Base-by-base conservation (phyloP, 2,888 invertebrate species). In the Oligia latruncula region DNA sequence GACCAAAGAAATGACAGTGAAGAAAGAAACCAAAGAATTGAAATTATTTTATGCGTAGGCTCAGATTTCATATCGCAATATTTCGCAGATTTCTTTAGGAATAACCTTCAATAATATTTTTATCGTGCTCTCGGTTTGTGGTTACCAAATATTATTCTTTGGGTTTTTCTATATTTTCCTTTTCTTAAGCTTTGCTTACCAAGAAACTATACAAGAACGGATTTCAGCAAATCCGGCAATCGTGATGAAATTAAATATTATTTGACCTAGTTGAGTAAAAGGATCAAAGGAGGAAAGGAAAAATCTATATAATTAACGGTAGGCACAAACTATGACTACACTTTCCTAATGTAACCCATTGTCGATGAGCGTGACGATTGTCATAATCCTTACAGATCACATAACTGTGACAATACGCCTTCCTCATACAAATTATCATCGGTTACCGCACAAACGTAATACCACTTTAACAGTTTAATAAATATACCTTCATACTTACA, bases 401-500 rank as follows among this genome's bases (percentile, higher is more conserved):
- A 58, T 40, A 49, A 70, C 66, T 72, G 60, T 35, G 74, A 58
- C 79, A 62, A 65, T 20, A 84, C 70, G 29, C 52, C 80, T 86
- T 72, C 74, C 70, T 72, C 67, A 84, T 81, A 87, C 40, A 71
- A 77, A 85, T 67, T 49, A 76, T 46, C 49, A 74, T 65, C 62
- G 4, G 82, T 89, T 88, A 89, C 85, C 72, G 73, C 78, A 84
- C 73, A 73, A 62, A 9, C 66, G 46, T 85, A 83, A 81, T 76
- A 72, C 72, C 17, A 23, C 46, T 23, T 43, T 29, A 79, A 84
- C 77, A 87, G 85, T 83, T 80, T 78, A 78, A 82, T 82, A 82
- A 82, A 84, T 84, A 86, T 79, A 43, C 78, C 52, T 23, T 58
- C 4, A 40, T 40, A 80, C 78, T 85, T 80, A 80, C 52, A 46